A percentile compares a stretch with the other conserved stretches of the same genome.
These are phyloP conservation scores for Amphiduros pacificus DNA, from an alignment of 2,888 invertebrate genomes.

Conservation along the genomic window DNA sequence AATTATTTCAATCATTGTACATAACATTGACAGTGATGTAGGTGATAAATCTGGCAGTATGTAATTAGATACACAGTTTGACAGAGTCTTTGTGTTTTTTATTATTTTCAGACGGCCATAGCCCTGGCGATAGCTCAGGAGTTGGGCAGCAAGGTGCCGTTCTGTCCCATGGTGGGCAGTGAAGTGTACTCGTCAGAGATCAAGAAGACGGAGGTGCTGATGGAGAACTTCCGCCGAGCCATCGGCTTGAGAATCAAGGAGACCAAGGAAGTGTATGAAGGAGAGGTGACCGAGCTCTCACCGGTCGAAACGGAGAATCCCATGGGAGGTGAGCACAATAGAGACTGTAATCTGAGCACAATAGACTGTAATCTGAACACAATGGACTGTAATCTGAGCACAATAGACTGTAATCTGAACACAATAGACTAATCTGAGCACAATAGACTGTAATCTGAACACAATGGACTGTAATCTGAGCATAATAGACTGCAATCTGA, in stretches of 20 bases:
- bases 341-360: too few species aligned
- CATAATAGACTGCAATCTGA: too few species aligned
- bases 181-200: slow-evolving; percentile 96
- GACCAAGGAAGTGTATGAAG: slow-evolving; percentile 99
- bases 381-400: too few species aligned
- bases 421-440: too few species aligned
- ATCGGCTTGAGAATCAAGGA: slow-evolving; percentile 78
- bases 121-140: slow-evolving; percentile 98
- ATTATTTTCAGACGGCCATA: slow-evolving; percentile 76
- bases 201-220: slow-evolving; percentile 98
- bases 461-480: too few species aligned
- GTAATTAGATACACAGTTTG: too few species aligned
- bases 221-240: slow-evolving; percentile 98
- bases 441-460: too few species aligned
- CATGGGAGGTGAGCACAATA: slow-evolving; percentile 75
- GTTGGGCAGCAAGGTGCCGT: slow-evolving; percentile 83
- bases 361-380: too few species aligned
- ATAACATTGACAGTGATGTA: too few species aligned
- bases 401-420: too few species aligned
- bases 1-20: too few species aligned
- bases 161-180: slow-evolving; percentile 69
- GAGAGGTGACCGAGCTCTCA: slow-evolving; percentile 97
- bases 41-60: too few species aligned
- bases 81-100: not conserved
- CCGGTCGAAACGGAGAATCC: slow-evolving; percentile 97